phyloP scores from a whole-genome alignment of 1,140 invertebrate genomes.

The Triops longicaudatus region DNA sequence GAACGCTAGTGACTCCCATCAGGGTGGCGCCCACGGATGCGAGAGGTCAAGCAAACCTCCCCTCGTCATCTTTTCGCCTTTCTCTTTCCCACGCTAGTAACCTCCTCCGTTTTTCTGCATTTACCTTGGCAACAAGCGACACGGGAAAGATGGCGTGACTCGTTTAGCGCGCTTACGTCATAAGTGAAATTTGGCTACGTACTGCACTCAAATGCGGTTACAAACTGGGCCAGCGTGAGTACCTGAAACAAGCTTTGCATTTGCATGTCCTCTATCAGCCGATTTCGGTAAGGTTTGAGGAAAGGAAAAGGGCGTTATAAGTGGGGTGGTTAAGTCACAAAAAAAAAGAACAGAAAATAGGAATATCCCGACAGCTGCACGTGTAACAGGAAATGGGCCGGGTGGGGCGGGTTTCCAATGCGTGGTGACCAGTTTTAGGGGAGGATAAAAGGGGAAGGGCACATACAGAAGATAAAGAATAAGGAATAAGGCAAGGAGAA shows the following conservation, averaged over 20 bases:
- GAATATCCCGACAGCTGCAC: background rate
- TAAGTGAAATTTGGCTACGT: background rate
- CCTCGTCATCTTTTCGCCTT: conserved; percentile 10
- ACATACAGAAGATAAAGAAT: background rate
- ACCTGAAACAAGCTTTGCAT: background rate
- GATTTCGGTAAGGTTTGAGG: background rate
- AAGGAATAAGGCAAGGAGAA: background rate
- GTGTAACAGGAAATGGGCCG: background rate
- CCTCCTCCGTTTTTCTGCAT: background rate
- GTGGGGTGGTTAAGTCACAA: background rate
- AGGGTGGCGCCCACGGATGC: background rate
- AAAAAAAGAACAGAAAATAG: background rate
- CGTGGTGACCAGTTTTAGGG: background rate
- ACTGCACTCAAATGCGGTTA: background rate
- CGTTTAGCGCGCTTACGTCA: background rate
- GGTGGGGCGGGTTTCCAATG: conserved; percentile 8
- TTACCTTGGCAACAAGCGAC: background rate
- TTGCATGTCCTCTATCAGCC: background rate
- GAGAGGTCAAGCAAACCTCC: conserved; percentile 5
- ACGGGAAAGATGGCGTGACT: background rate
- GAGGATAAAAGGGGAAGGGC: background rate
- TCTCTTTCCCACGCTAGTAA: conserved; percentile 1
- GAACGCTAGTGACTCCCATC: conserved; percentile 6
- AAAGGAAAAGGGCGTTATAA: background rate
- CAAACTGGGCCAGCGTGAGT: background rate